phyloP scores from a whole-genome alignment of 1,140 invertebrate species.

The Trichoplusia ni region DNA sequence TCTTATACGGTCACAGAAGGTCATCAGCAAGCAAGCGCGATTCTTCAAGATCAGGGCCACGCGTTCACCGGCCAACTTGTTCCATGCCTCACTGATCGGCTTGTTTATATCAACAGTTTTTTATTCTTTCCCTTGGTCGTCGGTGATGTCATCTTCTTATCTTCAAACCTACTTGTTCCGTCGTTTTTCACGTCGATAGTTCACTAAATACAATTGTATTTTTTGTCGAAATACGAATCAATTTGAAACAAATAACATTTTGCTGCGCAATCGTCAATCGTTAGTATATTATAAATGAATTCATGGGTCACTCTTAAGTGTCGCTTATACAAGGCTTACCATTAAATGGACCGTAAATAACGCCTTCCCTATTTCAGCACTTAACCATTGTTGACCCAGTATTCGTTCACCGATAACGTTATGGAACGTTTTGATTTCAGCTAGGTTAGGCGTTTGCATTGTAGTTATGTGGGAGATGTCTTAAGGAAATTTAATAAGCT shows the following conservation, averaged over 20 bases:
- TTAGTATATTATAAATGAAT: no score
- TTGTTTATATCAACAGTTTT: conserved; percentile 42
- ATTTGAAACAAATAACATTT: no score
- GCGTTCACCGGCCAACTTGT: conserved; percentile 59
- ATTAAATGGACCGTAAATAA: background rate
- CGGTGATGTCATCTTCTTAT: conserved; percentile 62
- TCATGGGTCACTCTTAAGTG: background rate
- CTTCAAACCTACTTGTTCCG: conserved; percentile 29
- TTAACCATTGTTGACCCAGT: background rate
- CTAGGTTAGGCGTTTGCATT: background rate
- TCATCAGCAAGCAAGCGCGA: conserved; percentile 37
- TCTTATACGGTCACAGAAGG: conserved; percentile 33
- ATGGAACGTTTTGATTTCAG: background rate
- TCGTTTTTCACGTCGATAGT: conserved; percentile 26
- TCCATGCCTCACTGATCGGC: conserved; percentile 49
- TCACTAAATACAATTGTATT: conserved; percentile 33
- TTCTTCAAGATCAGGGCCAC: conserved; percentile 72
- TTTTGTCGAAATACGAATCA: background rate
- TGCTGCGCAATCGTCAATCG: no score
- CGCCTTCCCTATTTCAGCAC: background rate
- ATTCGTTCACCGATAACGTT: background rate
- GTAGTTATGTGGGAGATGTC: background rate
- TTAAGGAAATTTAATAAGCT: conserved; percentile 50
- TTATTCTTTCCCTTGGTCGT: conserved; percentile 49
- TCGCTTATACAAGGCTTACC: background rate